These are phyloP conservation scores for Himalopsyche phryganea DNA, from an alignment of 1,140 invertebrate genomes.

Conservation along the genomic window DNA sequence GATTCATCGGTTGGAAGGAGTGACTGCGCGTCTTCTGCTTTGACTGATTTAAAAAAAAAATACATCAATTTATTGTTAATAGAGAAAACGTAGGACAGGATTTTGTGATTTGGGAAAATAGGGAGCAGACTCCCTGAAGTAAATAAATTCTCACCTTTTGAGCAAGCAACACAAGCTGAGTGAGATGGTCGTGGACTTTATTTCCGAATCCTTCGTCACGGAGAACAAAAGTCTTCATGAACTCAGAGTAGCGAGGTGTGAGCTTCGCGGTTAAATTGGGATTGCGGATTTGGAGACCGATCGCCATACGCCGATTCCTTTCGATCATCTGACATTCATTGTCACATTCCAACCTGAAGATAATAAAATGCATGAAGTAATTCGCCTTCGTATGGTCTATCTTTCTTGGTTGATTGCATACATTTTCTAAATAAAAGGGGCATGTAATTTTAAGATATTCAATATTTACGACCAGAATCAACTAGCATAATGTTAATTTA, in stretches of 20 bases:
- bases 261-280: constrained; percentile 79
- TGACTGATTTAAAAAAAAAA: constrained; percentile 48
- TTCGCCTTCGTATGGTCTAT: constrained; percentile 24
- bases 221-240: constrained; percentile 74
- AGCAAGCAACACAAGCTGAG: constrained; percentile 80
- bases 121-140: no score
- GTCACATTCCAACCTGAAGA: constrained; percentile 80
- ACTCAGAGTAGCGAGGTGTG: constrained; percentile 80
- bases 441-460: no score
- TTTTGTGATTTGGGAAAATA: no score
- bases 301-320: constrained; percentile 80
- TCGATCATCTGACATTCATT: constrained; percentile 86
- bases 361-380: constrained; percentile 34
- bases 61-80: constrained; percentile 33
- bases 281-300: constrained; percentile 87
- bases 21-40: constrained; percentile 82
- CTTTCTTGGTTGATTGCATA: no score
- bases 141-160: constrained; percentile 77
- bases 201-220: constrained; percentile 79
- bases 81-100: not conserved
- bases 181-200: constrained; percentile 79
- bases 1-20: constrained; percentile 90
- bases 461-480: no score
- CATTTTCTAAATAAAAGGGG: no score
- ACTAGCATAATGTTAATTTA: no score